Evolutionary conservation across 1,140 invertebrate species (phyloP).

Genomic region (Sitophilus oryzae): DNA sequence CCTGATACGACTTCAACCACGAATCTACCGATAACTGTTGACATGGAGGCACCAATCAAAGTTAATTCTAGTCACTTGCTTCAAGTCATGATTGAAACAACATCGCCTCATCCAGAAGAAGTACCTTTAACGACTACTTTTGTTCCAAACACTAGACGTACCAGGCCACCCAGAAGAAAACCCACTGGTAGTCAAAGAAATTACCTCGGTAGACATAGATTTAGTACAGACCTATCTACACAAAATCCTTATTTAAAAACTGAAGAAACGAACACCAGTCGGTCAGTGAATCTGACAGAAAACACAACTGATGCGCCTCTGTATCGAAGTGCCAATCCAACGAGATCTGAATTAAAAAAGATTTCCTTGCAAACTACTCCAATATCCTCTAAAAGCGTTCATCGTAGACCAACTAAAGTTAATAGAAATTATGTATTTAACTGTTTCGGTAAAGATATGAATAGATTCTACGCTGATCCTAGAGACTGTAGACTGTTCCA

Average conservation of each 20-base stretch:
- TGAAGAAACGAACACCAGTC: neutral
- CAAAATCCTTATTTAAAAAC: conserved; percentile 9
- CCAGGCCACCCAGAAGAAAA: conserved; percentile 13
- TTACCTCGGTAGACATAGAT: conserved; percentile 26
- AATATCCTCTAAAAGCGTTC: conserved; percentile 18
- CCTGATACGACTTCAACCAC: neutral
- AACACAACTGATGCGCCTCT: conserved; percentile 35
- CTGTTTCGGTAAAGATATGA: conserved; percentile 51
- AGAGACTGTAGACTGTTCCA: conserved; percentile 56
- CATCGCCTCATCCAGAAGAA: neutral
- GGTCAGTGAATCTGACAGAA: conserved; percentile 6
- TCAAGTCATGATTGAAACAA: conserved; percentile 18
- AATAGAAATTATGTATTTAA: conserved; percentile 45
- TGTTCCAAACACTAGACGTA: conserved; percentile 4
- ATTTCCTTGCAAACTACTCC: conserved; percentile 34
- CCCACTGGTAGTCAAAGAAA: conserved; percentile 8
- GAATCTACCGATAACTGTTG: neutral
- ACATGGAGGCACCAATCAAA: neutral
- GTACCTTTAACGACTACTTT: conserved; percentile 6
- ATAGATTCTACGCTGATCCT: conserved; percentile 53
- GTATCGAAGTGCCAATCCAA: conserved; percentile 38
- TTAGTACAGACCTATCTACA: conserved; percentile 26
- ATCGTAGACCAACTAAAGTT: conserved; percentile 5
- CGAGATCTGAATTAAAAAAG: conserved; percentile 25
- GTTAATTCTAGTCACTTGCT: conserved; percentile 23